Base-by-base conservation (phyloP, 2,113 vertebrate genomes). In the Ceyx cyanopectus region DNA sequence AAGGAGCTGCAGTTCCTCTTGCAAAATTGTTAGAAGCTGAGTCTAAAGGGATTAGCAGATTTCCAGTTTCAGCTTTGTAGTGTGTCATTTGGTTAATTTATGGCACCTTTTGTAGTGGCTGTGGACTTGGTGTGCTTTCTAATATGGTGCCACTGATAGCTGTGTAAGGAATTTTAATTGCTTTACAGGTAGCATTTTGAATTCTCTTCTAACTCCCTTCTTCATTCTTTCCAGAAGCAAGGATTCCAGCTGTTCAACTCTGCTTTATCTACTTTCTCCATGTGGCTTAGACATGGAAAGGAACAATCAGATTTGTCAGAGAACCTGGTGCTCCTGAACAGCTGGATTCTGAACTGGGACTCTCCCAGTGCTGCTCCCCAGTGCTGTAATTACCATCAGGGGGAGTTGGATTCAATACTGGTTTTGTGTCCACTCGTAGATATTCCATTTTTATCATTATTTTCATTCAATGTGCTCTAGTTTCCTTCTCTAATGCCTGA, bases 11-110 rank as follows among this genome's bases (percentile, higher is more conserved):
- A 85, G 84, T 62, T 95, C 69, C 56, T 90, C 41, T 87, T 89
- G 56, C 70, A 77, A 58, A 90, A 78, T 73, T 94, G 81, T 92
- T 93, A 86, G 89, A 91, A 72, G 26, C 70, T 75, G 89, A 94
- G 63, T 92, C 91, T 91, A 88, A 96, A 95, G 94, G 87, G 94
- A 94, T 96, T 94, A 95, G 74, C 66, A 87, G 89, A 93, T 82
- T 91, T 87, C 87, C 89, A 86, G 60, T 86, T 94, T 91, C 82
- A 92, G 92, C 84, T 91, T 93, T 96, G 93, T 80, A 89, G 78
- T 74, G 46, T 90, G 80, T 90, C 93, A 75, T 95, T 91, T 94
- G 63, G 85, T 86, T 95, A 97, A 95, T 96, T 95, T 92, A 91
- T 83, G 48, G 41, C 68, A 78, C 79, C 53, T 87, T 73, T 92